These are phyloP conservation scores for Drosophila trapezifrons DNA, from an alignment of 1,140 invertebrate species.

Conservation along the genomic window DNA sequence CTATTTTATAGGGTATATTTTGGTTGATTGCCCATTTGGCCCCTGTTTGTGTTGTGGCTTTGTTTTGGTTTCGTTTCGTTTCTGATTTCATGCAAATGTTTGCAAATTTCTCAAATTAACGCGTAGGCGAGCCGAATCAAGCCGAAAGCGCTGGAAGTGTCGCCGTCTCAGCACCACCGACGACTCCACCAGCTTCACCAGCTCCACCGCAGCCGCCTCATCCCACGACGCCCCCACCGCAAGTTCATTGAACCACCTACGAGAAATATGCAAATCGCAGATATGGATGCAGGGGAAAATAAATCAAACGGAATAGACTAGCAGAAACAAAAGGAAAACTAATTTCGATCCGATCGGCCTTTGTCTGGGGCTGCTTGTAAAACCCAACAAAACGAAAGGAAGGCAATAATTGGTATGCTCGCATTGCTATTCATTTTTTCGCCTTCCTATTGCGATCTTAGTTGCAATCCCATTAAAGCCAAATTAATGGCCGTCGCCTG, in stretches of 20 bases:
- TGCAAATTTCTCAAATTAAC: constrained; percentile 79
- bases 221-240: constrained; percentile 69
- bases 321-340: constrained; percentile 64
- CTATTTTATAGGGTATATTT: constrained; percentile 21
- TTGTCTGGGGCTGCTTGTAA: constrained; percentile 51
- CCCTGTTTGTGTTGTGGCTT: constrained; percentile 47
- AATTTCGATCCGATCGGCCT: constrained; percentile 66
- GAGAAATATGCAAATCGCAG: constrained; percentile 78
- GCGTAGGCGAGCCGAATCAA: constrained; percentile 66
- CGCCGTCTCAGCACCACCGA: constrained; percentile 40
- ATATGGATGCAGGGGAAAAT: constrained; percentile 54
- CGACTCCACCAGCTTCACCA: constrained; percentile 14
- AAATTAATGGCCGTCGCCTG: constrained; percentile 66
- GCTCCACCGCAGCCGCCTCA: constrained; percentile 52
- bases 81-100: constrained; percentile 71
- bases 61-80: constrained; percentile 47
- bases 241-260: constrained; percentile 82
- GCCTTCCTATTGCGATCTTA: constrained; percentile 10
- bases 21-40: constrained; percentile 18
- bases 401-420: constrained; percentile 45
- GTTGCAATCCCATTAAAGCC: constrained; percentile 53
- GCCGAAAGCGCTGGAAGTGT: constrained; percentile 64
- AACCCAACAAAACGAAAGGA: constrained; percentile 21
- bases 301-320: constrained; percentile 59
- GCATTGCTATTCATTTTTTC: constrained; percentile 29